These are phyloP conservation scores for Calidris pygmaea DNA, from an alignment of 2,113 vertebrate species.

Conservation along the genomic window DNA sequence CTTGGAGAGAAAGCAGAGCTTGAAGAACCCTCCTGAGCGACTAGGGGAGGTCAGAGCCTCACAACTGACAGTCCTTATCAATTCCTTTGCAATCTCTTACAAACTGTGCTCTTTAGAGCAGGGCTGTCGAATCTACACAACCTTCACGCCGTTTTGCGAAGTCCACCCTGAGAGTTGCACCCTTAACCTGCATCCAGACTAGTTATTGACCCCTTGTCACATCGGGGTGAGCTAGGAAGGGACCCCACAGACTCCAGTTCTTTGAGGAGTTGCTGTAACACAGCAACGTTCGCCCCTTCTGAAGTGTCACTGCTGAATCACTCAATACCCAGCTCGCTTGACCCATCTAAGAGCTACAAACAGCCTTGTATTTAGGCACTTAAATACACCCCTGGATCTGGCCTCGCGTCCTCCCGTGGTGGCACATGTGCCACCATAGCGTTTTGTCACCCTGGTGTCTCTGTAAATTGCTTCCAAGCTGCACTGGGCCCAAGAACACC, in stretches of 20 bases:
- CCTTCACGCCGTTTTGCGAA: neutral
- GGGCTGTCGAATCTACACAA: no score
- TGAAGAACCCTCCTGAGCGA: neutral
- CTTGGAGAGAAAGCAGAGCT: conserved; percentile 64
- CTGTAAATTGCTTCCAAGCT: neutral
- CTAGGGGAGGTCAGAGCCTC: neutral
- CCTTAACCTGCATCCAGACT: neutral
- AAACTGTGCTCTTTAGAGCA: neutral
- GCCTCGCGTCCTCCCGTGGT: neutral
- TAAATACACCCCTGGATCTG: neutral
- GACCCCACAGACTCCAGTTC: neutral
- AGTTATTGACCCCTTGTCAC: neutral
- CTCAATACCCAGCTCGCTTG: neutral
- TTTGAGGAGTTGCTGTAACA: neutral
- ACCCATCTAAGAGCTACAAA: neutral
- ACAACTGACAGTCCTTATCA: neutral
- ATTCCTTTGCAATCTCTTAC: neutral
- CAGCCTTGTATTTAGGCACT: neutral
- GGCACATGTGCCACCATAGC: neutral
- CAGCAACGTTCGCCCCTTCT: neutral
- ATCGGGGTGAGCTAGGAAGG: no score
- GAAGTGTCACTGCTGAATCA: neutral
- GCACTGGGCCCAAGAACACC: fast-evolving
- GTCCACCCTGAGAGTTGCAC: neutral
- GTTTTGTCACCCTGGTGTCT: neutral